Base-by-base conservation (phyloP, 2,113 vertebrate genomes). In the Chaetorhynchus papuensis region DNA sequence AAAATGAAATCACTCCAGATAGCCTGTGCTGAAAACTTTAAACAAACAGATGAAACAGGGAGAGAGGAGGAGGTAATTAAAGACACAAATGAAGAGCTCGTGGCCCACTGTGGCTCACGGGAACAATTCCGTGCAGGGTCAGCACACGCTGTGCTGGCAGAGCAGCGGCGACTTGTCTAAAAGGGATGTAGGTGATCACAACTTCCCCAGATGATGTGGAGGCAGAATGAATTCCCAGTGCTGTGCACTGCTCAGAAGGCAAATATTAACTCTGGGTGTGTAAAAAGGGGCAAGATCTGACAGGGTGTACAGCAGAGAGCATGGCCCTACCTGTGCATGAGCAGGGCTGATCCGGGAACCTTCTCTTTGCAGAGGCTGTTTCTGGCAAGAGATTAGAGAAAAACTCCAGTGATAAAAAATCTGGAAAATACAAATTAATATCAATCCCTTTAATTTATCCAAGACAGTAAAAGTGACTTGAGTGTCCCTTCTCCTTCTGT, bases 71-170 rank as follows among this genome's bases (percentile, higher is more conserved):
- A 72, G 53, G 26, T 80, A 87, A 72, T 60, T 39, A 30, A 35
- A 39, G 13, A 50, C 27, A 50, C 2, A 44, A 52, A 41, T 3
- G 2, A 85, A 71, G 75, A 24, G 11, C 4, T 1, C 2, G 0
- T 23, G 52, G 35, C 20, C 3, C 6, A 37, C 11, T 53, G 41
- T 24, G 47, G 42, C 63, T 94, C 33, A 41, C 3, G 0, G 11
- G 56, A 70, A 47, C 39, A 71, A 28, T 15, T 31, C 41, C 1
- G 1, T 31, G 47, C 75, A 57, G 41, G 11, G 28, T 39, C 42
- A 41, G 24, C 10, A 41, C 27, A 53, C 1, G 0, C n/a, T 24
- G 13, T 13, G 18, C 54, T 68, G 53, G 35, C 44, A 57, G n/a
- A 35, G 3, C 28, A 47, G 66, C 56, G 28, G 44, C 30, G 24